Evolutionary conservation across 1,140 invertebrate genomes (phyloP).

Genomic region (Zaprionus nigranus): DNA sequence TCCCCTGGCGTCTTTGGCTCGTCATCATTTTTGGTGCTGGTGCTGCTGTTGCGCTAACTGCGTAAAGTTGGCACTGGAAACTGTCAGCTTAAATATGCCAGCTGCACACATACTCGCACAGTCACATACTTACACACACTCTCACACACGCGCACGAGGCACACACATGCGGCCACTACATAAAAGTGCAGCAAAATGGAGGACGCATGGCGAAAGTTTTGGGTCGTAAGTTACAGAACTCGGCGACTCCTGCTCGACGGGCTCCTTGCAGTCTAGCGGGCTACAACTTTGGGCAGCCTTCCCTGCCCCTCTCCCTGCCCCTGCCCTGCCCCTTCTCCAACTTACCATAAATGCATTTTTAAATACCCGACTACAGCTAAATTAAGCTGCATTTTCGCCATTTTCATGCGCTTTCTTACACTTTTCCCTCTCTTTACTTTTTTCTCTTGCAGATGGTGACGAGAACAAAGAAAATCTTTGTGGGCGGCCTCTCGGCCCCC

Average conservation of each 20-base stretch:
- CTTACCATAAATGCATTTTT: slow-evolving; percentile 72
- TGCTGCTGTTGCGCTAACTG: slow-evolving; percentile 77
- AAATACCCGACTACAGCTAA: slow-evolving; percentile 59
- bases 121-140: slow-evolving; percentile 17
- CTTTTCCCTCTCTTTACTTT: slow-evolving; percentile 18
- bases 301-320: no score
- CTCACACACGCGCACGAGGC: slow-evolving; percentile 8
- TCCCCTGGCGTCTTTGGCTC: slow-evolving; percentile 53
- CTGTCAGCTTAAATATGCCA: slow-evolving; percentile 82
- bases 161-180: slow-evolving; percentile 66
- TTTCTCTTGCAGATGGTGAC: slow-evolving; percentile 96
- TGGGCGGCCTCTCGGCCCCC: slow-evolving; percentile 99
- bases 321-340: not conserved
- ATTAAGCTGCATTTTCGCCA: slow-evolving; percentile 56
- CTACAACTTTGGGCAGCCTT: slow-evolving; percentile 63
- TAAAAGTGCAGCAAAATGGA: slow-evolving; percentile 79
- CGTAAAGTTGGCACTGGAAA: slow-evolving; percentile 82
- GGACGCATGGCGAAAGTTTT: slow-evolving; percentile 77
- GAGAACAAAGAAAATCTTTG: slow-evolving; percentile 99
- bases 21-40: slow-evolving; percentile 78
- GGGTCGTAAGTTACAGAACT: slow-evolving; percentile 68
- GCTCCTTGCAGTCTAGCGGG: slow-evolving; percentile 53
- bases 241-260: slow-evolving; percentile 32
- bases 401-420: slow-evolving; percentile 48
- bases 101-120: slow-evolving; percentile 60